Percentiles rank a stretch among this genome's conserved stretches.
These are phyloP conservation scores for Mionectes macconnelli DNA, from an alignment of 2,113 vertebrate species.

Conservation along the genomic window DNA sequence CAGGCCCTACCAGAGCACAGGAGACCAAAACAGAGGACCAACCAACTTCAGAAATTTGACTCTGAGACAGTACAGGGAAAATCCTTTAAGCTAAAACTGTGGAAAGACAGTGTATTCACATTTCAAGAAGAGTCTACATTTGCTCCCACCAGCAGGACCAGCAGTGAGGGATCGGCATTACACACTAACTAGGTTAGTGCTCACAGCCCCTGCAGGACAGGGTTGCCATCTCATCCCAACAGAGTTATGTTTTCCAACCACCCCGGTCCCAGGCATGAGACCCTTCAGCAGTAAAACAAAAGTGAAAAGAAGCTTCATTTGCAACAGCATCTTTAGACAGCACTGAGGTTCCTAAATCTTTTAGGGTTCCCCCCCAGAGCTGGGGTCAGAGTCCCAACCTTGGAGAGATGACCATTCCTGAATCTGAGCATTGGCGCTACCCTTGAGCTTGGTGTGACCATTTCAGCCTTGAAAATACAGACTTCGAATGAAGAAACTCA, in stretches of 20 bases:
- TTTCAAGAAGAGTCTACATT: neutral
- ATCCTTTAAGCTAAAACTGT: neutral
- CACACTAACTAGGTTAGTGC: neutral
- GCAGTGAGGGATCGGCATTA: neutral
- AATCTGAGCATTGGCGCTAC: neutral
- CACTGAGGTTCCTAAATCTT: neutral
- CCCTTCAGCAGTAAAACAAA: neutral
- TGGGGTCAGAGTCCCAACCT: neutral
- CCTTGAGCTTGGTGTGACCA: neutral
- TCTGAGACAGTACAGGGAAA: neutral
- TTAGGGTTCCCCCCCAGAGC: neutral
- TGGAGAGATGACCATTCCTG: neutral
- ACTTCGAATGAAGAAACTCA: neutral
- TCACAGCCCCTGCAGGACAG: neutral
- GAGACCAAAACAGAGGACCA: conserved; percentile 14
- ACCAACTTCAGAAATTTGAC: neutral
- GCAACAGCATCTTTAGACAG: neutral
- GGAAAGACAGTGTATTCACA: neutral
- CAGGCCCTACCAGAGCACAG: neutral
- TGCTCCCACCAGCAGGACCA: neutral
- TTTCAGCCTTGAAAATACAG: neutral
- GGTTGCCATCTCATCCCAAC: neutral
- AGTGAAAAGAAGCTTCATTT: neutral
- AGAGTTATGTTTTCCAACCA: neutral
- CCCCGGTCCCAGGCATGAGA: neutral